A percentile compares a stretch with the other conserved stretches of the same genome.
Evolutionary conservation across 2,113 vertebrate genomes (phyloP).

Genomic region (Glaucidium brasilianum): DNA sequence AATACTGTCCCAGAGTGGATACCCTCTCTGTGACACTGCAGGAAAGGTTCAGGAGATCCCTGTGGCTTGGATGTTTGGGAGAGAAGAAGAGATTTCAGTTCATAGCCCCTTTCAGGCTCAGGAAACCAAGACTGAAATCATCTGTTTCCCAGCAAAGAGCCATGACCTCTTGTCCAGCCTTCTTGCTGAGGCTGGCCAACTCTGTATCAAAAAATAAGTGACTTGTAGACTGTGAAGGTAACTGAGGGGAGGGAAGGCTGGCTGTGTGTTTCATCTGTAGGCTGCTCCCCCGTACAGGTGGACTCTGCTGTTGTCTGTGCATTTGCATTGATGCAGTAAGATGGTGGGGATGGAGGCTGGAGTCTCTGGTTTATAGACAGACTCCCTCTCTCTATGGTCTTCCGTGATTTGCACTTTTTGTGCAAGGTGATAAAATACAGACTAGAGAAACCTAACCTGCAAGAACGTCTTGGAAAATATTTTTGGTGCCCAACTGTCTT

Average conservation of each 20-base stretch:
- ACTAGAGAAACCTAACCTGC: neutral
- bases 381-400: neutral
- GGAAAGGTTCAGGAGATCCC: neutral
- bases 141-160: neutral
- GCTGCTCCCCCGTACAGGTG: neutral
- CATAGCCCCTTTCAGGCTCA: neutral
- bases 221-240: neutral
- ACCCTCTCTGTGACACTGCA: neutral
- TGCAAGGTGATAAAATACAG: neutral
- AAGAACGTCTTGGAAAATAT: neutral
- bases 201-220: neutral
- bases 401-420: neutral
- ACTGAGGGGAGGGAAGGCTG: neutral
- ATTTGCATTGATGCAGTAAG: neutral
- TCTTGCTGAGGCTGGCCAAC: neutral
- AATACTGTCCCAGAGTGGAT: neutral
- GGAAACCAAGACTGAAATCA: neutral
- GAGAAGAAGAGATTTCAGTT: neutral
- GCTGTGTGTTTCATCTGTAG: neutral
- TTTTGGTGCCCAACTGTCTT: neutral
- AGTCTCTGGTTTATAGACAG: neutral
- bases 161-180: neutral
- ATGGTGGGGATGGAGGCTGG: neutral
- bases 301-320: neutral
- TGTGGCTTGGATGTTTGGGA: accelerated